Conservation (phyloP, 1,140 invertebrate species). For the Metaphire vulgaris region DNA sequence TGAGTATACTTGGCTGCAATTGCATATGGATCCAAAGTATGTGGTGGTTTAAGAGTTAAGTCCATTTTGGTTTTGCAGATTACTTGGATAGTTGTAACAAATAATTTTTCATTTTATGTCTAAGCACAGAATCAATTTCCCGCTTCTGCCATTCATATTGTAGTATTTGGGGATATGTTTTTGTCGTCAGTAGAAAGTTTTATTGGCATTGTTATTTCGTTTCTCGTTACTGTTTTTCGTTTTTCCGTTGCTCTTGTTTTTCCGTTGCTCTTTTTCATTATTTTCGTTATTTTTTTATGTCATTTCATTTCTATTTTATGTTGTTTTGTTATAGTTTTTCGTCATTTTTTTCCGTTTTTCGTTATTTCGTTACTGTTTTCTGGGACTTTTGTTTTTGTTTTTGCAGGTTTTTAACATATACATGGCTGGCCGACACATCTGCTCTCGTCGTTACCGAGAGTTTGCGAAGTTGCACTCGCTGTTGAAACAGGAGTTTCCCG, state of each 20-base stretch:
- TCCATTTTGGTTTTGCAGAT: background rate
- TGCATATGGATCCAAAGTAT: no score
- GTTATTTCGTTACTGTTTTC: no score
- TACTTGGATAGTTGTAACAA: background rate
- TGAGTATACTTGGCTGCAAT: background rate
- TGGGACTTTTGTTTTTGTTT: no score
- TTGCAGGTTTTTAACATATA: slow-evolving; percentile 87
- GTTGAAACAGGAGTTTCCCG: slow-evolving; percentile 90
- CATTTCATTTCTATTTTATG: background rate
- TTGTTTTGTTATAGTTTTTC: background rate
- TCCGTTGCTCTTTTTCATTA: background rate
- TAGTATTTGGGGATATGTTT: no score
- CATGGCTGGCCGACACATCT: slow-evolving; percentile 95
- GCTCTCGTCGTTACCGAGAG: slow-evolving; percentile 89
- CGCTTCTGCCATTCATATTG: no score
- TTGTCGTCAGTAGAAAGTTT: no score
- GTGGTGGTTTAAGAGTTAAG: no score
- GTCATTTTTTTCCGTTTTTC: background rate
- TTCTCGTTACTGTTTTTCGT: no score
- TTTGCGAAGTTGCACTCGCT: slow-evolving; percentile 82
- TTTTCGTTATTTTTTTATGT: background rate
- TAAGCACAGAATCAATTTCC: no score
- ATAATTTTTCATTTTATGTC: background rate
- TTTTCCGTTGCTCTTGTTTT: background rate
- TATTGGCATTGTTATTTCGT: no score